phyloP scores from a whole-genome alignment of 2,113 vertebrate genomes.

The Tragelaphus imberbis region DNA sequence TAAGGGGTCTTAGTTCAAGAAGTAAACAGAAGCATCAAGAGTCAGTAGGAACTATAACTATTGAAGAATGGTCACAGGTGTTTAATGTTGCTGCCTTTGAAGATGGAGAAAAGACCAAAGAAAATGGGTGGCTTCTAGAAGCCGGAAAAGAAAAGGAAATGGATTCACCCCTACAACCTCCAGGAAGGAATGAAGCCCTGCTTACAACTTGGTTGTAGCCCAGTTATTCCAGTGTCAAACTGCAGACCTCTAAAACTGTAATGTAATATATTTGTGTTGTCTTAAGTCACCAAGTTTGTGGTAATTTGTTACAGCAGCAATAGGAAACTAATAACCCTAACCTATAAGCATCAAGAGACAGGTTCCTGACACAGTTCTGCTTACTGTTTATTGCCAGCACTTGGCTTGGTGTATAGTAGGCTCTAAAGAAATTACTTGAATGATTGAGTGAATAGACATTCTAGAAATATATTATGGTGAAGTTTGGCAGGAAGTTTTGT shows the following conservation, averaged over 20 bases:
- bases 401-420: neutral
- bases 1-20: neutral
- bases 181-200: neutral
- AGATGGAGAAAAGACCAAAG: neutral
- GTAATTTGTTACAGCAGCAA: neutral
- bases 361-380: neutral
- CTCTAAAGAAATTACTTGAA: neutral
- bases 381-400: neutral
- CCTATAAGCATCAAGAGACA: neutral
- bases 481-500: neutral
- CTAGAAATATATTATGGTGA: neutral
- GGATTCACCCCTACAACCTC: neutral
- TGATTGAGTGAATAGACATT: neutral
- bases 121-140: neutral
- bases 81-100: neutral
- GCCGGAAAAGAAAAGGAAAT: neutral
- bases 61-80: neutral
- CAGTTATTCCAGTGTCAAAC: neutral
- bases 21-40: neutral
- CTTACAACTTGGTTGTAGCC: neutral
- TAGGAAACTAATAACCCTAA: neutral
- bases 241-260: neutral
- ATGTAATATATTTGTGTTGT: neutral
- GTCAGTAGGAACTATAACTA: neutral
- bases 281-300: neutral